Evolutionary conservation across 1,140 invertebrate species (phyloP).

Genomic region (Batillaria attramentaria): DNA sequence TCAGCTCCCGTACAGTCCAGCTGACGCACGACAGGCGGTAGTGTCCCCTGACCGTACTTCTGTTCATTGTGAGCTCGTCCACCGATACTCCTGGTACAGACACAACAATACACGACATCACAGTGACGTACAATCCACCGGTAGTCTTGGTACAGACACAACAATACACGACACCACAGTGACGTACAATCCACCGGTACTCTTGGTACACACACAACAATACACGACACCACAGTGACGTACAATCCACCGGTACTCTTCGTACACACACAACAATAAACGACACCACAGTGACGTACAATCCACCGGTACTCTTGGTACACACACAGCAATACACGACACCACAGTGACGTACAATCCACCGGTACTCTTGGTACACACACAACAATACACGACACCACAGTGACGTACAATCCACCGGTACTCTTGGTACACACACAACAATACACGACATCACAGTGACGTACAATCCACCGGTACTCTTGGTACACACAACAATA

Average conservation of each 20-base stretch:
- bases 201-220: not conserved
- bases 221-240: no score
- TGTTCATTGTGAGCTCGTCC: slow-evolving; percentile 1
- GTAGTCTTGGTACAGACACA: no score
- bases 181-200: not conserved
- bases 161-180: not conserved
- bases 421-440: not conserved
- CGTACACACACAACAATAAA: not conserved
- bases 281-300: not conserved
- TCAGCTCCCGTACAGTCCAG: slow-evolving; percentile 15
- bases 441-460: not conserved
- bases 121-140: not conserved
- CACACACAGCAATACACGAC: not conserved
- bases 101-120: not conserved
- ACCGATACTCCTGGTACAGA: not conserved
- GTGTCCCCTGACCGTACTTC: not conserved
- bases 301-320: not conserved
- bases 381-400: not conserved
- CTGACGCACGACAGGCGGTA: not conserved
- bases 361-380: not conserved
- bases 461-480: not conserved
- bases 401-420: not conserved
- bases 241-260: no score
- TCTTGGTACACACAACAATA: not conserved
- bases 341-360: not conserved